Base-by-base conservation (phyloP, 2,888 invertebrate genomes). In the Ectemnius lituratus region DNA sequence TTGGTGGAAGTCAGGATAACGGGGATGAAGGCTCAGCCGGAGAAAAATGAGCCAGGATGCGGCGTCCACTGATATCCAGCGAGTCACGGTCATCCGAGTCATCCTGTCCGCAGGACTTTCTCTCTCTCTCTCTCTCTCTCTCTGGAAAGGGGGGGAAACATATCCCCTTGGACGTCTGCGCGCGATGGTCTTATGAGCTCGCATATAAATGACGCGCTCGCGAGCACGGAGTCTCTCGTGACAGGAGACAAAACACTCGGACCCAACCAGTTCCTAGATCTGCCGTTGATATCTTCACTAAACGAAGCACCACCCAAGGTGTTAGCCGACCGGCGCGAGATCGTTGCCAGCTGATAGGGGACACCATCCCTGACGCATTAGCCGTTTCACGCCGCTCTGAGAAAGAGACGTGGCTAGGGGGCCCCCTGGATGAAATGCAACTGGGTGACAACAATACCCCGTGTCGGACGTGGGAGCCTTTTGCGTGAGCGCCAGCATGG, bases 231-330 rank as follows among this genome's bases (percentile, higher is more conserved):
- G 63, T 8, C 28, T 59, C 69, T 80, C 81, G 81, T 84, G 86
- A 86, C 86, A 86, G 83, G 78, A 83, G 79, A 86, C 85, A 86
- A 85, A 87, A 87, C 81, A 82, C 80, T 80, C 65, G 78, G 79
- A 60, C 78, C 68, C 67, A 75, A 71, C 74, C 70, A 76, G 84
- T 85, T 82, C 82, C 83, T 78, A 86, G 84, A 86, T 85, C 84
- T 79, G 66, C 75, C 75, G 71, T 76, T 85, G 88, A 88, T 87
- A 88, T 86, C 84, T 84, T 82, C 81, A 85, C 86, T 85, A 87
- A 87, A 86, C 82, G 85, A 82, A 81, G 79, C 85, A 82, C 89
- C 89, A 88, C 90, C 89, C 90, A 90, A 88, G 88, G 88, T 89
- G 89, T 89, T 85, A 85, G 87, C 80, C 82, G 79, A 78, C 37